Evolutionary conservation across 2,888 invertebrate species (phyloP).

Genomic region (Trissolcus japonicus): DNA sequence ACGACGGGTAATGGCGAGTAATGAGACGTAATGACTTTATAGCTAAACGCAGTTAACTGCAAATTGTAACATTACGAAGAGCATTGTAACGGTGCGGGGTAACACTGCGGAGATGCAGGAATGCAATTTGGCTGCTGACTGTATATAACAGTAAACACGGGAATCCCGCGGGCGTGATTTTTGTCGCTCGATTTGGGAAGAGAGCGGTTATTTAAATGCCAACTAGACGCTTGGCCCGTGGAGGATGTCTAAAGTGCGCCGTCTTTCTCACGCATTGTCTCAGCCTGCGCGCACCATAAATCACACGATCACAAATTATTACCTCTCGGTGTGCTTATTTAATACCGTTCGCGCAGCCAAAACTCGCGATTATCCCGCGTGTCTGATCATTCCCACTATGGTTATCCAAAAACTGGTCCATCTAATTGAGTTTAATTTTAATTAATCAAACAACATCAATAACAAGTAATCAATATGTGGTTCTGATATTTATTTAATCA

Average conservation of each 20-base stretch:
- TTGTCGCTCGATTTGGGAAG: too few species aligned
- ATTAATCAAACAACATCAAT: too few species aligned
- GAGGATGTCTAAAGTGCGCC: constrained; percentile 4
- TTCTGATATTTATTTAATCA: too few species aligned
- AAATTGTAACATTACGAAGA: constrained; percentile 44
- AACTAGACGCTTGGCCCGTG: too few species aligned
- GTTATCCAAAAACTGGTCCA: too few species aligned
- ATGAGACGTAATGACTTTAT: constrained; percentile 31
- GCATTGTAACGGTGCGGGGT: constrained; percentile 26
- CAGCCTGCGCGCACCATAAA: constrained; percentile 21
- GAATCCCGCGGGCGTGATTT: neutral
- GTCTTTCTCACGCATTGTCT: constrained; percentile 51
- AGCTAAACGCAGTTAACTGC: constrained; percentile 28
- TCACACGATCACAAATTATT: constrained; percentile 46
- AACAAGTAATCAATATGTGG: too few species aligned
- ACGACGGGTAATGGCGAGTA: constrained; percentile 19
- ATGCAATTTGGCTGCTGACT: constrained; percentile 32
- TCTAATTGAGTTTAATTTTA: too few species aligned
- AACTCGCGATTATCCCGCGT: constrained; percentile 11
- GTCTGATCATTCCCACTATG: too few species aligned
- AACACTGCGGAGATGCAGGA: constrained; percentile 6
- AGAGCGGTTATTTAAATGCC: too few species aligned
- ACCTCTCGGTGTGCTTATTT: constrained; percentile 28
- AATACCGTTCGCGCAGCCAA: constrained; percentile 35
- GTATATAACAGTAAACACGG: constrained; percentile 34